Percentiles rank a stretch among this genome's conserved stretches.
phyloP scores from a whole-genome alignment of 1,140 invertebrate genomes.

The Physella acuta region DNA sequence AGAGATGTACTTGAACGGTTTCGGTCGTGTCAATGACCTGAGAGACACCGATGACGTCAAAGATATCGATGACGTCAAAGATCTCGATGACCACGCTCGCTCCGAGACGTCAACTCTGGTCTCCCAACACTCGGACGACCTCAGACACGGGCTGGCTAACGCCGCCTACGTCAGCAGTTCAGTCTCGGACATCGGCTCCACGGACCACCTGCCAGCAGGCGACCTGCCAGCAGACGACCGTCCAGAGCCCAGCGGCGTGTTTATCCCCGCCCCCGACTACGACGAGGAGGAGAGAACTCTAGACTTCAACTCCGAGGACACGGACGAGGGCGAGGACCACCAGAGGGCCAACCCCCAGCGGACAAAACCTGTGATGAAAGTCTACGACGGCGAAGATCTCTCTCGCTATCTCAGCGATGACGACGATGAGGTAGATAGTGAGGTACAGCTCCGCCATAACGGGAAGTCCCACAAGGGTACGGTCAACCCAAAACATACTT shows the following conservation, averaged over 20 bases:
- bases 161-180: not conserved
- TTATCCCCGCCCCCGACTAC: constrained; percentile 32
- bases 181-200: not conserved
- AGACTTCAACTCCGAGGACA: constrained; percentile 26
- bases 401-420: constrained; percentile 28
- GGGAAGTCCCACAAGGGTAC: constrained; percentile 1
- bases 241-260: constrained; percentile 12
- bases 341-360: not conserved
- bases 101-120: constrained; percentile 6
- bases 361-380: constrained; percentile 7
- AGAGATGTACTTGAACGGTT: too few relatives aligned
- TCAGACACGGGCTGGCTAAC: not conserved
- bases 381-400: constrained; percentile 31
- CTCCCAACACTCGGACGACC: not conserved
- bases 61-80: not conserved
- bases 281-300: constrained; percentile 33
- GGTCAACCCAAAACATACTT: constrained; percentile 6
- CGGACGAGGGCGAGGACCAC: not conserved
- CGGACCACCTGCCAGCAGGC: not conserved
- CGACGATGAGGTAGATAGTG: constrained; percentile 13
- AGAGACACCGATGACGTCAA: not conserved
- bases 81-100: not conserved
- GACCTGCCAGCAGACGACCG: not conserved
- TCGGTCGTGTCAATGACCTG: not conserved
- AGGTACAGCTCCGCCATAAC: not conserved